Base-by-base conservation (phyloP, 2,888 invertebrate species). In the Erebia ligea region DNA sequence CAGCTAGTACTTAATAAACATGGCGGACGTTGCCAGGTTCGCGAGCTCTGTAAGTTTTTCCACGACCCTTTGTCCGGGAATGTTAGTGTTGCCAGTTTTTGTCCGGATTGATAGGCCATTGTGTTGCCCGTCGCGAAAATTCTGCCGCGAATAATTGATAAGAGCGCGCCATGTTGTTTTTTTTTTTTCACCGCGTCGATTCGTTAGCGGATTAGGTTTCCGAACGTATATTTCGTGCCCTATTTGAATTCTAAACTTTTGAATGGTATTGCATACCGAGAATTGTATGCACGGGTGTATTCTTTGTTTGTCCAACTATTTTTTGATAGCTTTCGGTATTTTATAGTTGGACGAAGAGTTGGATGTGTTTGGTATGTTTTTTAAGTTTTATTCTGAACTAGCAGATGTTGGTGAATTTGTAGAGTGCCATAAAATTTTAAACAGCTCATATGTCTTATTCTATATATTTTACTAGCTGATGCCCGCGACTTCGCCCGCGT, bases 71-170 rank as follows among this genome's bases (percentile, higher is more conserved):
- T 89, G 86, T 86, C 80, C 57, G 48, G 79, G 84, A 81, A 86
- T 84, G 84, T 85, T 82, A 83, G 85, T 86, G 87, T 86, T 86
- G 85, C 86, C 82, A 86, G 84, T 87, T 90, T 89, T 88, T 90
- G 76, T 78, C 80, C 72, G 82, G 82, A 90, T 90, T 90, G 91
- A 91, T 89, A 87, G 86, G 78, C 89, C 89, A 91, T 92, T 91
- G 91, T 91, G 87, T 89, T 86, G 82, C 88, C 84, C 81, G 80
- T 83, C 86, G 86, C 82, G 77, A 87, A 91, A 90, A 87, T 90
- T 85, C 84, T 73, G 76, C 79, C 76, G 70, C 82, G 87, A 90
- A 92, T 91, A 89, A 88, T 91, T 92, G 86, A 91, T 89, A 86
- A 85, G 84, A 77, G 81, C 72, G 82, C 69, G 67, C 59, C 62